phyloP scores from a whole-genome alignment of 1,140 invertebrate species.

The Achroia grisella region DNA sequence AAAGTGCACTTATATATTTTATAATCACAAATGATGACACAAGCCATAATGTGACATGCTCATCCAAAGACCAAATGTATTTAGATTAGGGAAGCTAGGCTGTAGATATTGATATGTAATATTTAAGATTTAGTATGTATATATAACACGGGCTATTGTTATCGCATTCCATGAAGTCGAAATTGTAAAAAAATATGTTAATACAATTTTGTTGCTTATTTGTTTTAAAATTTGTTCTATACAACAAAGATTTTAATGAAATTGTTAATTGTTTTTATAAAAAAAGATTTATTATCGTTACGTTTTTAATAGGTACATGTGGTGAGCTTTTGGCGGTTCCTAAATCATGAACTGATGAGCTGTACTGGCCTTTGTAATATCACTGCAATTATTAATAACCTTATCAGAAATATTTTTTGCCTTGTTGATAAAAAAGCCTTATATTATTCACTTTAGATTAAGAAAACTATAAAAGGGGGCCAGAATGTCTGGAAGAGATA shows the following conservation, averaged over 20 bases:
- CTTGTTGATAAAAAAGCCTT: conserved; percentile 51
- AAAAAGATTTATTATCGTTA: conserved; percentile 48
- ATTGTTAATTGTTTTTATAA: conserved; percentile 39
- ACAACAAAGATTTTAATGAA: conserved; percentile 22
- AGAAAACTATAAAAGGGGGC: conserved; percentile 50
- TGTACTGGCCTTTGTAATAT: conserved; percentile 22
- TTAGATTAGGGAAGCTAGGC: conserved; percentile 62
- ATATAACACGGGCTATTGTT: conserved; percentile 25
- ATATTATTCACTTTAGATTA: conserved; percentile 53
- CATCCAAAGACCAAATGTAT: conserved; percentile 71
- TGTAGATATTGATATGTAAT: conserved; percentile 52
- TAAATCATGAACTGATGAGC: conserved; percentile 34
- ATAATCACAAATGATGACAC: conserved; percentile 56
- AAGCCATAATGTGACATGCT: conserved; percentile 66
- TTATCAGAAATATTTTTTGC: conserved; percentile 43
- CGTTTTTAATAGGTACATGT: conserved; percentile 26
- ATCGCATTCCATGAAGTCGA: conserved; percentile 37
- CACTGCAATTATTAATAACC: conserved; percentile 13
- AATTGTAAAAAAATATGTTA: conserved; percentile 23
- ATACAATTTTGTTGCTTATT: conserved; percentile 32
- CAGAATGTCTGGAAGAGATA: conserved; percentile 30
- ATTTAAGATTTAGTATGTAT: conserved; percentile 38
- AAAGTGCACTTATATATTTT: conserved; percentile 69
- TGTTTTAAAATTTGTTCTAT: conserved; percentile 26
- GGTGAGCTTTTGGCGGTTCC: conserved; percentile 38